These are phyloP conservation scores for Etheostoma perlongum DNA, from an alignment of 2,797 vertebrate species.

Conservation along the genomic window DNA sequence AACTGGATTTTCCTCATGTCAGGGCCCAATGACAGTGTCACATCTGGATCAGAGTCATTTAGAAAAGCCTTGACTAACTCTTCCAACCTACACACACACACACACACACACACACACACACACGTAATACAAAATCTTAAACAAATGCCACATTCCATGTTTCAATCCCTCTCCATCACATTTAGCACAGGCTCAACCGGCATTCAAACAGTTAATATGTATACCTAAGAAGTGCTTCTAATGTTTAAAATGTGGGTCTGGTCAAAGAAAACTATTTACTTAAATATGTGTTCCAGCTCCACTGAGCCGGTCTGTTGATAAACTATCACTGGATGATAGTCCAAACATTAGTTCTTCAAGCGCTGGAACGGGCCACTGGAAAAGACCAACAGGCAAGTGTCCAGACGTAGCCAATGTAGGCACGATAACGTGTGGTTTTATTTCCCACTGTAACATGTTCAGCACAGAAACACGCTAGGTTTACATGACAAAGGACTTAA, in stretches of 20 bases:
- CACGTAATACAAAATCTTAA: conserved; percentile 4
- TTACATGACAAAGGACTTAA: conserved; percentile 66
- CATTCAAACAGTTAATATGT: conserved; percentile 53
- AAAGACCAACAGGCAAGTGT: conserved; percentile 58
- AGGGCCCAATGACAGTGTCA: conserved; percentile 87
- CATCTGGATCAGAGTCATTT: conserved; percentile 88
- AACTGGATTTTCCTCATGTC: conserved; percentile 94
- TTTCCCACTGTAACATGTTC: conserved; percentile 52
- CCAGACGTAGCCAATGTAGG: conserved; percentile 60
- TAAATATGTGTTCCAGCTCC: conserved; percentile 53
- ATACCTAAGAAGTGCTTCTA: conserved; percentile 42
- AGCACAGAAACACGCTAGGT: conserved; percentile 42
- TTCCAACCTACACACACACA: conserved; percentile 84
- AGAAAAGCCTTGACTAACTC: conserved; percentile 87
- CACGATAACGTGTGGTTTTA: conserved; percentile 44
- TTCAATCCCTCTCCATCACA: conserved; percentile 40
- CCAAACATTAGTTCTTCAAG: conserved; percentile 75
- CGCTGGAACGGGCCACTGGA: conserved; percentile 53
- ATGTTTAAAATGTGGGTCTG: conserved; percentile 66
- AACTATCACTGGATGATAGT: conserved; percentile 72
- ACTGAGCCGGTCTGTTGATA: conserved; percentile 63
- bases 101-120: conserved; percentile 30
- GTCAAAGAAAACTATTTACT: conserved; percentile 80
- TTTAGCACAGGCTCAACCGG: conserved; percentile 23
- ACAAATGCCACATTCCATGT: conserved; percentile 16